Evolutionary conservation across 2,113 vertebrate species (phyloP).

Genomic region (Corydoras sp.): DNA sequence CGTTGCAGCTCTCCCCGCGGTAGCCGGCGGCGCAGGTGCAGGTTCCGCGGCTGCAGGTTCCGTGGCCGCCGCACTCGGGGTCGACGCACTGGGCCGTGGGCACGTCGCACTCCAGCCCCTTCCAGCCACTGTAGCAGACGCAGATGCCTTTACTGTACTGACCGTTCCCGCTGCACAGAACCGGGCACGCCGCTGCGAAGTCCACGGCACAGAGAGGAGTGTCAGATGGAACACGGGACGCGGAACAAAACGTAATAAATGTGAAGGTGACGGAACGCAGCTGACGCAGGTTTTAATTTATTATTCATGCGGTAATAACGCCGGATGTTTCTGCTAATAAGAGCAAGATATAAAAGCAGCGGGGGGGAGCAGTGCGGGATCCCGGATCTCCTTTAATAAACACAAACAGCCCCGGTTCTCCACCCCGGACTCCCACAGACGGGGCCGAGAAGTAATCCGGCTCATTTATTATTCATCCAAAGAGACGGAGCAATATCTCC

Average conservation of each 20-base stretch:
- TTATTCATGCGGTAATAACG: constrained; percentile 23
- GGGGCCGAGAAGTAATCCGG: constrained; percentile 5
- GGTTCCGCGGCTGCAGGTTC: constrained; percentile 78
- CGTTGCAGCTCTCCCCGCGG: constrained; percentile 80
- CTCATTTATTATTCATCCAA: constrained; percentile 32
- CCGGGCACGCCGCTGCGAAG: constrained; percentile 71
- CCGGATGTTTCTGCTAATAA: constrained; percentile 1
- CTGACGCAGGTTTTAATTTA: constrained; percentile 5
- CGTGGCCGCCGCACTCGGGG: constrained; percentile 76
- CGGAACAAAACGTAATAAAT: constrained; percentile 22
- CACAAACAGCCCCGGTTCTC: constrained; percentile 1
- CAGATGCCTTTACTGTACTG: constrained; percentile 85
- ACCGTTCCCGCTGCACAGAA: constrained; percentile 85
- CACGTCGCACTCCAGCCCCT: constrained; percentile 80
- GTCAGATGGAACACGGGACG: background rate
- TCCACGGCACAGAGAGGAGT: too few species aligned
- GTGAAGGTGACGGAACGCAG: background rate
- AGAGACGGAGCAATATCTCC: constrained; percentile 17
- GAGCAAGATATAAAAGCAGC: constrained; percentile 4
- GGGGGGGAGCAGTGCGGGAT: background rate
- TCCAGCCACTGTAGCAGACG: constrained; percentile 86
- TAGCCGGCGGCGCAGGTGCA: constrained; percentile 77
- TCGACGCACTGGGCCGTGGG: constrained; percentile 78
- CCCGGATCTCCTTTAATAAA: constrained; percentile 8
- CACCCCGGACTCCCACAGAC: constrained; percentile 14